phyloP scores from a whole-genome alignment of 1,140 invertebrate genomes.

The Drosophila saltans region DNA sequence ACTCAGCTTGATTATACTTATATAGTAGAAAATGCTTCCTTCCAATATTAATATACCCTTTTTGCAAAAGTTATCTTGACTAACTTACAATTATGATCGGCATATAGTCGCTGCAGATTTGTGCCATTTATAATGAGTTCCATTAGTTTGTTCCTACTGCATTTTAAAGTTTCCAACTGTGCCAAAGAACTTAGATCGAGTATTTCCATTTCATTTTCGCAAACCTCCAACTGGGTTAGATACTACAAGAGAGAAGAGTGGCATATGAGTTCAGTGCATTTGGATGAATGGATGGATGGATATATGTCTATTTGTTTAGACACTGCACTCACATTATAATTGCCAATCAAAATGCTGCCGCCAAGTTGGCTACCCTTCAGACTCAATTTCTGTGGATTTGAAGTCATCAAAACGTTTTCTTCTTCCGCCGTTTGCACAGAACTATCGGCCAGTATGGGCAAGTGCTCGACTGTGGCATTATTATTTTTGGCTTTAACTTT shows the following conservation, averaged over 20 bases:
- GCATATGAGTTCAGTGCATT: slow-evolving; percentile 16
- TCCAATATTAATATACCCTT: too few relatives aligned
- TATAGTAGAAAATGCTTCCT: too few relatives aligned
- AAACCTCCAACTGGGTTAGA: slow-evolving; percentile 90
- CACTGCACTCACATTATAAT: slow-evolving; percentile 88
- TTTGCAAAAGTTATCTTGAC: too few relatives aligned
- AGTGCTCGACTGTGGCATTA: slow-evolving; percentile 24
- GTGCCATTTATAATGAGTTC: slow-evolving; percentile 88
- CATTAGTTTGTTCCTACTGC: slow-evolving; percentile 88
- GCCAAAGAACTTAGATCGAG: slow-evolving; percentile 89
- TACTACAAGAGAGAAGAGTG: slow-evolving; percentile 84
- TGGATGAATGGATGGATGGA: slow-evolving; percentile 5
- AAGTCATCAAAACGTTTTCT: slow-evolving; percentile 3
- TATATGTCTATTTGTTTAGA: not conserved
- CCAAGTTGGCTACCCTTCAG: slow-evolving; percentile 90
- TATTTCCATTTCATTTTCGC: slow-evolving; percentile 90
- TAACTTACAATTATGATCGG: slow-evolving; percentile 88
- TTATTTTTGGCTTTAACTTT: slow-evolving; percentile 60
- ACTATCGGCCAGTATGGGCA: slow-evolving; percentile 25
- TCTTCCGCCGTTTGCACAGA: slow-evolving; percentile 14
- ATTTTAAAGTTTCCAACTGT: slow-evolving; percentile 88
- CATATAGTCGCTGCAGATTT: slow-evolving; percentile 87
- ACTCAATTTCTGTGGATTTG: slow-evolving; percentile 88
- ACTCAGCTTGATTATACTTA: too few relatives aligned
- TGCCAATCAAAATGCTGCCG: slow-evolving; percentile 92